phyloP scores from a whole-genome alignment of 2,888 invertebrate genomes.

The Drosophila yooni region DNA sequence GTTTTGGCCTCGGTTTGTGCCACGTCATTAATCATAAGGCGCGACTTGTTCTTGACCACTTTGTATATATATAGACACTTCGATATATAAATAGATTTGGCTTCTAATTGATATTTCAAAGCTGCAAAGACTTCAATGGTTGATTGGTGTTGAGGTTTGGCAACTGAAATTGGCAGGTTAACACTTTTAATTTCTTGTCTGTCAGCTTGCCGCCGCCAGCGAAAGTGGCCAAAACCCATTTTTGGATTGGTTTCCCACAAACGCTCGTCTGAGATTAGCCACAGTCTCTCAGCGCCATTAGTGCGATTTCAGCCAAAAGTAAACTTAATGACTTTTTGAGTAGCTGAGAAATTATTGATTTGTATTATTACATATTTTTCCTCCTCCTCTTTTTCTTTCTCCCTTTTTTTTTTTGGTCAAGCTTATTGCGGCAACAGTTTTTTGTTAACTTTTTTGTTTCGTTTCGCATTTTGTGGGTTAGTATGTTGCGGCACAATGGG shows the following conservation, averaged over 20 bases:
- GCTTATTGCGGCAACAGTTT: conserved; percentile 40
- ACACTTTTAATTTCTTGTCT: conserved; percentile 73
- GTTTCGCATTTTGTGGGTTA: conserved; percentile 50
- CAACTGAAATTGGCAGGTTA: conserved; percentile 60
- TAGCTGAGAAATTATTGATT: conserved; percentile 74
- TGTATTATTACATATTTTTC: conserved; percentile 11
- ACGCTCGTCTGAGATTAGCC: conserved; percentile 26
- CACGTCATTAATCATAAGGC: conserved; percentile 64
- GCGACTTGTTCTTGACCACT: conserved; percentile 37
- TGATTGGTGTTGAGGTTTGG: conserved; percentile 24
- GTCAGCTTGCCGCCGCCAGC: conserved; percentile 51
- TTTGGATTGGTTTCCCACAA: conserved; percentile 21
- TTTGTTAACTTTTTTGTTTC: conserved; percentile 1
- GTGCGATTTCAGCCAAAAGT: conserved; percentile 45
- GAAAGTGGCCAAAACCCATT: conserved; percentile 59
- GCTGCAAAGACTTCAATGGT: neutral
- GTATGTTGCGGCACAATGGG: conserved; percentile 44
- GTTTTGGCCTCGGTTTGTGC: conserved; percentile 29
- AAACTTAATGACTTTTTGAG: conserved; percentile 70
- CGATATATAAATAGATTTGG: neutral
- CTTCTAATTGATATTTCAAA: conserved; percentile 70
- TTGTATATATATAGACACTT: neutral
- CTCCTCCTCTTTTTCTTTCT: neutral
- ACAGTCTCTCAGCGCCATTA: conserved; percentile 38
- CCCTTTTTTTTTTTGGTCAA: conserved; percentile 22